A percentile compares a stretch with the other conserved stretches of the same genome.
phyloP scores from a whole-genome alignment of 2,113 vertebrate species.

The Nicator chloris region DNA sequence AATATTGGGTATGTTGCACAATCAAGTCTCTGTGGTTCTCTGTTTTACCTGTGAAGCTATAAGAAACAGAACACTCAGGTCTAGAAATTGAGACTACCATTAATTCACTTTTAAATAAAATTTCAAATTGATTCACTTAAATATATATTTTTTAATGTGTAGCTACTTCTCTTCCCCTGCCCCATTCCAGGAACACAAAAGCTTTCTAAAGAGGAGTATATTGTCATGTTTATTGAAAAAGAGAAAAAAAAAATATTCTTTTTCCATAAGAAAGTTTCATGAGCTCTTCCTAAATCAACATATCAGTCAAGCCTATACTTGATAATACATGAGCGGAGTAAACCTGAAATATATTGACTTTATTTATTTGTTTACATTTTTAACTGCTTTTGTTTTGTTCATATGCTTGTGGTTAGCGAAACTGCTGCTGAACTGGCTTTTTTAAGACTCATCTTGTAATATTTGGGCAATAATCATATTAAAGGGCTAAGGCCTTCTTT shows the following conservation, averaged over 20 bases:
- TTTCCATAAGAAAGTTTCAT: neutral
- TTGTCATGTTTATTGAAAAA: neutral
- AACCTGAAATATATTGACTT: neutral
- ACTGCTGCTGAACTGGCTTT: neutral
- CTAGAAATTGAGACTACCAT: neutral
- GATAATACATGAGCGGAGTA: neutral
- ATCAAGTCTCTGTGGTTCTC: neutral
- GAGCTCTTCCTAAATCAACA: neutral
- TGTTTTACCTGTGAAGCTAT: neutral
- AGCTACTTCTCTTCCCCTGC: neutral
- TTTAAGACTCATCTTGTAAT: neutral
- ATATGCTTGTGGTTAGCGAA: neutral
- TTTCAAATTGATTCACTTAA: neutral
- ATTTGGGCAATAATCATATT: neutral
- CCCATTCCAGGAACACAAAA: neutral
- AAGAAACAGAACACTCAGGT: neutral
- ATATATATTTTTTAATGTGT: neutral
- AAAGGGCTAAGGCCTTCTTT: neutral
- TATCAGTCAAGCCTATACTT: neutral
- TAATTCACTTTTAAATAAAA: neutral
- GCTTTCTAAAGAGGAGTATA: fast-evolving
- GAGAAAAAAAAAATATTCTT: neutral
- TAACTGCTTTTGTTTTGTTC: neutral
- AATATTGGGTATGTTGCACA: neutral
- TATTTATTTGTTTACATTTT: neutral